These are phyloP conservation scores for Mirounga angustirostris DNA, from an alignment of 2,113 vertebrate genomes.

Conservation along the genomic window DNA sequence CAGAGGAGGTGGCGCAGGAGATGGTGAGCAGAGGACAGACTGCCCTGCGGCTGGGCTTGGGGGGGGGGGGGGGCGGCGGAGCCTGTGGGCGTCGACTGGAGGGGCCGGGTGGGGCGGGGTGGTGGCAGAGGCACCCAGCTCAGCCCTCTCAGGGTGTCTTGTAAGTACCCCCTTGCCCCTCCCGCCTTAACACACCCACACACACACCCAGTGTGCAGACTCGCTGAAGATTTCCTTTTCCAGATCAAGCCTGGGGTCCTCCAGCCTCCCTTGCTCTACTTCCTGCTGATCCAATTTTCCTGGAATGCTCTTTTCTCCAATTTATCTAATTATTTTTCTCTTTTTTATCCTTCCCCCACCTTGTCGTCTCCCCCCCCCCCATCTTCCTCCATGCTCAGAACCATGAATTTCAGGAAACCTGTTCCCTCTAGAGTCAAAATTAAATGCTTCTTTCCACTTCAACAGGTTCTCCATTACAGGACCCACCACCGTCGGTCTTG, in stretches of 20 bases:
- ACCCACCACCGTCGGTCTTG: not conserved
- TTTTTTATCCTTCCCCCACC: accelerated
- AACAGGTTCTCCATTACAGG: not conserved
- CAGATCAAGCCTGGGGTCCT: not conserved
- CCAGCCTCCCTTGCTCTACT: not conserved
- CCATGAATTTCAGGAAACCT: not conserved
- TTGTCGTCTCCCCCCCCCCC: not conserved
- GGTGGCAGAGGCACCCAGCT: not conserved
- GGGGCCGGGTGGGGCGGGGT: not conserved
- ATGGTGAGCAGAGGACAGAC: constrained; percentile 91
- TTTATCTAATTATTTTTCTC: not conserved
- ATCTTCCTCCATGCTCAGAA: not conserved
- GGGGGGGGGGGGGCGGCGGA: no score
- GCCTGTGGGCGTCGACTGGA: not conserved
- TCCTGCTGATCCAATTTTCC: not conserved
- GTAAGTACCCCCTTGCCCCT: not conserved
- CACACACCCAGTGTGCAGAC: not conserved
- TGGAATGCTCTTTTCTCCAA: not conserved
- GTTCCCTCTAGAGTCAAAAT: not conserved
- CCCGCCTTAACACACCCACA: accelerated
- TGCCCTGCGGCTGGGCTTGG: not conserved
- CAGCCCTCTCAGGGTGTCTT: not conserved
- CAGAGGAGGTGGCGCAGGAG: constrained; percentile 97
- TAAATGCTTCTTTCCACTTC: constrained; percentile 23
- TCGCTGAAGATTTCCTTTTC: not conserved